Conservation (phyloP, 2,113 vertebrate genomes). For the Phrynosoma platyrhinos region DNA sequence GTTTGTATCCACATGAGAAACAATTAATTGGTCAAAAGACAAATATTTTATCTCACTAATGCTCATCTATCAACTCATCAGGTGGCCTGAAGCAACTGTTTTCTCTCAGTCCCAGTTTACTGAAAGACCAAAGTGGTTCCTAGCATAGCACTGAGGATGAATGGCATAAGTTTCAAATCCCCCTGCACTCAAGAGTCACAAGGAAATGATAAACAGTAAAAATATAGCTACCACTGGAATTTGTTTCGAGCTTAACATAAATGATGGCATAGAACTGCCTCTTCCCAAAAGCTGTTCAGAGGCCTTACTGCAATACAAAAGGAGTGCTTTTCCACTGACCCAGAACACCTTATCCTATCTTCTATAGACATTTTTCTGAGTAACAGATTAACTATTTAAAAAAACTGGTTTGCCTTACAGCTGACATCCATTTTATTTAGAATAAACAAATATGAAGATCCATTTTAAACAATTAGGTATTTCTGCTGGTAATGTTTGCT, state of each 20-base stretch:
- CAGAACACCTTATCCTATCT: not conserved
- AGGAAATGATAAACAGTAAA: not conserved
- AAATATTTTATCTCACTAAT: not conserved
- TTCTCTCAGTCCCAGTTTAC: not conserved
- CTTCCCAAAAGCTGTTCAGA: not conserved
- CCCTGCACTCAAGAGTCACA: not conserved
- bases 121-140: not conserved
- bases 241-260: not conserved
- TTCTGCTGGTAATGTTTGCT: not conserved
- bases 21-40: not conserved
- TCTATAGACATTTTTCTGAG: not conserved
- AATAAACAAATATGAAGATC: constrained; percentile 31
- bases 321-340: not conserved
- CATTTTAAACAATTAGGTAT: not conserved
- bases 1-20: not conserved
- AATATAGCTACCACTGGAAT: not conserved
- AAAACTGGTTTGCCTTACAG: constrained; percentile 30
- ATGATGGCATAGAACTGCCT: not conserved
- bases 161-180: not conserved
- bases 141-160: not conserved
- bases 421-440: constrained; percentile 25
- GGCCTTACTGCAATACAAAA: not conserved
- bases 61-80: too few relatives aligned
- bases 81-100: not conserved
- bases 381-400: constrained; percentile 1